Percentiles rank a stretch among this genome's conserved stretches.
Evolutionary conservation across 2,888 invertebrate genomes (phyloP).

Genomic region (Nomada fucata): DNA sequence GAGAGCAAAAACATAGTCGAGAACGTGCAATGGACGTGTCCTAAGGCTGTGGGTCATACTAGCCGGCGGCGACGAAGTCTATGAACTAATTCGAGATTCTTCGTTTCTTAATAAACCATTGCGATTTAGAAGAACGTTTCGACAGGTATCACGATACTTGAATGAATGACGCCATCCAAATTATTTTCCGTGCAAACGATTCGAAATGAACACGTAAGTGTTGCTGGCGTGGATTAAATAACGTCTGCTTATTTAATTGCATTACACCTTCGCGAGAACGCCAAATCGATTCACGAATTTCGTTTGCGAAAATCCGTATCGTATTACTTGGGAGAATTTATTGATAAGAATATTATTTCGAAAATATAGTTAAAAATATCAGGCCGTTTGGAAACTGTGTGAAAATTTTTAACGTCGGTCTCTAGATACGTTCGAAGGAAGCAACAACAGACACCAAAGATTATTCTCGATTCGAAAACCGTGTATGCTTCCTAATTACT

Average conservation of each 20-base stretch:
- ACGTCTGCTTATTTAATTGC: not conserved
- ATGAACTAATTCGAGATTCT: constrained; percentile 73
- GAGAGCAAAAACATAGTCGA: constrained; percentile 25
- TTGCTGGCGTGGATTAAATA: no score
- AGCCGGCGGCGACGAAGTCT: constrained; percentile 60
- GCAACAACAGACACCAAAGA: no score
- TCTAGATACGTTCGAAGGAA: no score
- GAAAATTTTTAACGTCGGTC: no score
- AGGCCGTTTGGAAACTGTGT: no score
- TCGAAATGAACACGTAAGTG: no score
- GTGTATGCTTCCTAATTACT: no score
- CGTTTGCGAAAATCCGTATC: not conserved
- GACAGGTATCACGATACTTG: not conserved
- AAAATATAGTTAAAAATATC: no score
- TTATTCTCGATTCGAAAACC: no score
- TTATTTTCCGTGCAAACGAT: no score
- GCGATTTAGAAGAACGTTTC: constrained; percentile 11
- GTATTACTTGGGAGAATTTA: not conserved
- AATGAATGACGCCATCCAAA: not conserved
- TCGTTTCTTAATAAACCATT: constrained; percentile 31
- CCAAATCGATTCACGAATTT: not conserved
- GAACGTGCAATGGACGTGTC: constrained; percentile 38
- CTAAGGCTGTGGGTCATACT: constrained; percentile 67
- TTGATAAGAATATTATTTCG: no score
- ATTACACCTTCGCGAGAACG: not conserved